Evolutionary conservation across 2,113 vertebrate genomes (phyloP).

Genomic region (Zeus faber): DNA sequence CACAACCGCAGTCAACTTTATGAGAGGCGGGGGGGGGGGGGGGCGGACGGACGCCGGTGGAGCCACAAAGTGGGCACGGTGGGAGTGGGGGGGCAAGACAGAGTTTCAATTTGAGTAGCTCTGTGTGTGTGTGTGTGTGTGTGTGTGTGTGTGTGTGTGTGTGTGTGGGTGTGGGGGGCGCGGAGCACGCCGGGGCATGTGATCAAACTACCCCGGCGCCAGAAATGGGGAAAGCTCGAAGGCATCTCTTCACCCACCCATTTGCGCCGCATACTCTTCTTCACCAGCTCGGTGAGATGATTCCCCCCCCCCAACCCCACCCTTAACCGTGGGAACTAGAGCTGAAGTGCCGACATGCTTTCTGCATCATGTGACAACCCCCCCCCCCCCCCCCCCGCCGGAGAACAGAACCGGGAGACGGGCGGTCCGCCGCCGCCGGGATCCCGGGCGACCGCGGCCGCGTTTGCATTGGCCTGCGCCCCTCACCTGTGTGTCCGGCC

Average conservation of each 20-base stretch:
- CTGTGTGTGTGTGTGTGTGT: too few species aligned
- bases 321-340: conserved; percentile 45
- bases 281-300: not conserved
- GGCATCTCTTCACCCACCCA: conserved; percentile 19
- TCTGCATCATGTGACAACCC: conserved; percentile 67
- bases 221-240: conserved; percentile 19
- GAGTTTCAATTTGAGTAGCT: too few species aligned
- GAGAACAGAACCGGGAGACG: not conserved
- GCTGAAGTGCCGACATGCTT: conserved; percentile 70
- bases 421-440: too few species aligned
- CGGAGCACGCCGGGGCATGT: conserved; percentile 1
- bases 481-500: conserved; percentile 94
- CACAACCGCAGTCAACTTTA: conserved; percentile 16
- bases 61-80: too few species aligned
- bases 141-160: too few species aligned
- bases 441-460: too few species aligned
- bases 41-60: not conserved
- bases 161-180: not conserved
- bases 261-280: not conserved
- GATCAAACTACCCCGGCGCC: conserved; percentile 23
- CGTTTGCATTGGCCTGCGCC: not conserved
- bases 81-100: too few species aligned
- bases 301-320: conserved; percentile 19
- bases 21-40: not conserved
- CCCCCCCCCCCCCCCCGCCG: too few species aligned